These are phyloP conservation scores for Alloplasta piceator DNA, from an alignment of 2,888 invertebrate genomes.

Conservation along the genomic window DNA sequence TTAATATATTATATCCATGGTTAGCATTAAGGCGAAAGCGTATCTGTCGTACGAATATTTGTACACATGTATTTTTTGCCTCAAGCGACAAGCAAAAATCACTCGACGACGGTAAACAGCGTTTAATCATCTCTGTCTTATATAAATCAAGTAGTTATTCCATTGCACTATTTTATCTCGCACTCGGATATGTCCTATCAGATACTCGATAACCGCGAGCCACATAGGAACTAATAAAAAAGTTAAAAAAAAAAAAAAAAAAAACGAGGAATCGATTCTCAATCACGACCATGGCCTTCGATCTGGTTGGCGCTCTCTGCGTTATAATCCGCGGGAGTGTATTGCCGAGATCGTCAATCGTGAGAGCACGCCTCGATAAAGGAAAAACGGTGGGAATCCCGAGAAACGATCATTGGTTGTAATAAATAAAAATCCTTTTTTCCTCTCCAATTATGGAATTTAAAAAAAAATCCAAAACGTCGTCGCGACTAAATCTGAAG, in stretches of 20 bases:
- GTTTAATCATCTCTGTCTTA: constrained; percentile 17
- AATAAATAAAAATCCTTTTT: background rate
- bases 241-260: background rate
- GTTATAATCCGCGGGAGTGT: background rate
- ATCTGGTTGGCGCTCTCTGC: background rate
- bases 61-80: constrained; percentile 16
- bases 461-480: background rate
- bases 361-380: background rate
- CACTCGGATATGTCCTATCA: constrained; percentile 52
- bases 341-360: background rate
- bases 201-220: constrained; percentile 48
- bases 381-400: background rate
- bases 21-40: too few species aligned
- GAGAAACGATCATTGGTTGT: background rate
- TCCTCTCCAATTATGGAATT: background rate
- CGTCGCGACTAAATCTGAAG: too few species aligned
- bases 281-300: constrained; percentile 70
- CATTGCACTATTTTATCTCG: constrained; percentile 60
- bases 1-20: too few species aligned
- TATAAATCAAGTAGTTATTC: background rate
- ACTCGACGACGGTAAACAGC: constrained; percentile 49
- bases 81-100: constrained; percentile 56
- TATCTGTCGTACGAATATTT: too few species aligned
- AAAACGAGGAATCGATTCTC: constrained; percentile 55
- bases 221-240: background rate